These are phyloP conservation scores for Cerceris rybyensis DNA, from an alignment of 2,888 invertebrate genomes.

Conservation along the genomic window DNA sequence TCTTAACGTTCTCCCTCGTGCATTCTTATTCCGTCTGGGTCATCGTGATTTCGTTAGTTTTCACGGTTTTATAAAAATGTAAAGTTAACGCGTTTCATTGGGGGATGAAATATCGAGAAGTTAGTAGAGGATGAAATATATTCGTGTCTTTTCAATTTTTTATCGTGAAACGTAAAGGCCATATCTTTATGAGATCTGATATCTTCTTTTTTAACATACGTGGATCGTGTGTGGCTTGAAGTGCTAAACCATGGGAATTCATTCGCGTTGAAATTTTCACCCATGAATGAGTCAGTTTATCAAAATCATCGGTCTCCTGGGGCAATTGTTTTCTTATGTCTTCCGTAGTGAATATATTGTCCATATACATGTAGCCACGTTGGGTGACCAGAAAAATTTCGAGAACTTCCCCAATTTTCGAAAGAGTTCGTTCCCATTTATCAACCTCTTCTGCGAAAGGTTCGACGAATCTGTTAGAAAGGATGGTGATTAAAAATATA, in stretches of 20 bases:
- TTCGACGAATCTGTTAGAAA: conserved; percentile 87
- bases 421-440: conserved; percentile 92
- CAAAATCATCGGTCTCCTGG: conserved; percentile 89
- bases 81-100: not conserved
- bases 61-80: not conserved
- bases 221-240: conserved; percentile 75
- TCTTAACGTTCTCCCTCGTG: too few species aligned
- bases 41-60: not conserved
- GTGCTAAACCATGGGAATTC: conserved; percentile 61
- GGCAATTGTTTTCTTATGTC: conserved; percentile 94
- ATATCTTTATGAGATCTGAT: not conserved
- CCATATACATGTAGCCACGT: conserved; percentile 92
- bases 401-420: conserved; percentile 91
- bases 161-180: not conserved
- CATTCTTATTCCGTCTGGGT: too few species aligned
- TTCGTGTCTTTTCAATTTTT: too few species aligned
- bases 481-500: not conserved
- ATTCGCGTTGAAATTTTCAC: conserved; percentile 71
- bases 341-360: conserved; percentile 94
- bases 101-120: too few species aligned
- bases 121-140: too few species aligned
- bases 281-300: conserved; percentile 85
- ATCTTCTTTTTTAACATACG: conserved; percentile 77
- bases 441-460: conserved; percentile 93
- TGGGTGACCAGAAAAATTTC: conserved; percentile 92